Evolutionary conservation across 2,797 vertebrate genomes (phyloP).

Genomic region (Sebastes steindachneri): DNA sequence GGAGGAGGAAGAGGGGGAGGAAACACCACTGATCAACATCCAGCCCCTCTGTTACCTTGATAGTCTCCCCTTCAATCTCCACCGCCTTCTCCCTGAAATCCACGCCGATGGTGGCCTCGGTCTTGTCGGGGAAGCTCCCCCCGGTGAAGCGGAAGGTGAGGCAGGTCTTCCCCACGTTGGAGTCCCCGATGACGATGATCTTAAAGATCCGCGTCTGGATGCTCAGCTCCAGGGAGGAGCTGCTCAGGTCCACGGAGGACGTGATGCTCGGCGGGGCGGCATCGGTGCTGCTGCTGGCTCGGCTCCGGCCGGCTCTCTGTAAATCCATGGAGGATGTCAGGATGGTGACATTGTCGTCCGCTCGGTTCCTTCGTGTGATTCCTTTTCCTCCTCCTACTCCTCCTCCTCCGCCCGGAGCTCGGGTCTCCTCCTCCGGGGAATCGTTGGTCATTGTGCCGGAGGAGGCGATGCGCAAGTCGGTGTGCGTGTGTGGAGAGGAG

Average conservation of each 20-base stretch:
- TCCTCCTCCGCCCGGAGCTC: slow-evolving; percentile 37
- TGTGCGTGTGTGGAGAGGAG: slow-evolving; percentile 37
- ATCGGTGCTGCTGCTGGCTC: slow-evolving; percentile 64
- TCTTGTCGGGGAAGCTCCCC: slow-evolving; percentile 93
- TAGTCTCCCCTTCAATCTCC: slow-evolving; percentile 93
- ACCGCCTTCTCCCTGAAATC: slow-evolving; percentile 96
- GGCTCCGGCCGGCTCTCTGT: slow-evolving; percentile 58
- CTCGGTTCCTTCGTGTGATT: slow-evolving; percentile 47
- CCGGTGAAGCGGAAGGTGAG: slow-evolving; percentile 97
- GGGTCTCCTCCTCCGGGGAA: slow-evolving; percentile 77
- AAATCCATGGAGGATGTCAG: slow-evolving; percentile 78
- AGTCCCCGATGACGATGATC: slow-evolving; percentile 98
- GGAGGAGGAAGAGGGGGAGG: not conserved
- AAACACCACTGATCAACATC: slow-evolving; percentile 28
- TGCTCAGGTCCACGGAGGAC: slow-evolving; percentile 86
- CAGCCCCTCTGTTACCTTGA: slow-evolving; percentile 87
- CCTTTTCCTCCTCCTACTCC: slow-evolving; percentile 32
- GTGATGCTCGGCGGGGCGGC: slow-evolving; percentile 61
- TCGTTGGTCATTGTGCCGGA: slow-evolving; percentile 80
- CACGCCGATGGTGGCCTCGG: slow-evolving; percentile 98
- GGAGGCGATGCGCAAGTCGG: slow-evolving; percentile 67
- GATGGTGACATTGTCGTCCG: slow-evolving; percentile 80
- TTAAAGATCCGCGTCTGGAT: slow-evolving; percentile 97
- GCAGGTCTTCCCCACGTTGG: slow-evolving; percentile 97
- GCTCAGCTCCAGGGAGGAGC: slow-evolving; percentile 82